Base-by-base conservation (phyloP, 2,888 invertebrate species). In the Hydraecia micacea region DNA sequence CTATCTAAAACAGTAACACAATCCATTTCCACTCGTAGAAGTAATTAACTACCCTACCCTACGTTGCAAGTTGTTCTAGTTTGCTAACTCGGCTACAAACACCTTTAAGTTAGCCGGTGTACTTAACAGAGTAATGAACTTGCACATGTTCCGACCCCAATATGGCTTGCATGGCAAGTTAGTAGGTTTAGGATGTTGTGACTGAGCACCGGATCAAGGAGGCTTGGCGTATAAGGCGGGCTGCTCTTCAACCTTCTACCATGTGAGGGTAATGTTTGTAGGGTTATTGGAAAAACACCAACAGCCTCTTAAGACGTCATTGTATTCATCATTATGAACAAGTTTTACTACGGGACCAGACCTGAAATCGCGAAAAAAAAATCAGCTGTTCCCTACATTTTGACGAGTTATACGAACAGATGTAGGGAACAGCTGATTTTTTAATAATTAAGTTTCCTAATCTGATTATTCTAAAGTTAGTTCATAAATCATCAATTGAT, bases 41-140 rank as follows among this genome's bases (percentile, higher is more conserved):
- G 83, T 68, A 84, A 84, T 86, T 73, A 72, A 84, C 73, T 77
- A 74, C 21, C 52, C 9, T 58, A 9, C 36, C 55, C 49, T 21
- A 75, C 60, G 49, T 52, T 68, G 69, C 67, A 87, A 81, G 58
- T 81, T 79, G 80, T 63, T 74, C 81, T 74, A 83, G 88, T 86
- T 86, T 65, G 11, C 75, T 79, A 87, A 84, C 84, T 83, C 28
- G n/a, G 80, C 79, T 79, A 83, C 77, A 73, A 88, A 87, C 83
- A 88, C 88, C 88, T 88, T 74, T 63, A 83, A 88, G 71, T 87
- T 86, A 74, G 76, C 67, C 80, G 66, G 74, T 73, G 69, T 80
- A 75, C 84, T 62, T 79, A 80, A 77, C 79, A 80, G 65, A 62
- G 80, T 87, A 81, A 82, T 79, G 80, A 86, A 88, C 69, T 86